Base-by-base conservation (phyloP, 2,113 vertebrate genomes). In the Oplegnathus fasciatus region DNA sequence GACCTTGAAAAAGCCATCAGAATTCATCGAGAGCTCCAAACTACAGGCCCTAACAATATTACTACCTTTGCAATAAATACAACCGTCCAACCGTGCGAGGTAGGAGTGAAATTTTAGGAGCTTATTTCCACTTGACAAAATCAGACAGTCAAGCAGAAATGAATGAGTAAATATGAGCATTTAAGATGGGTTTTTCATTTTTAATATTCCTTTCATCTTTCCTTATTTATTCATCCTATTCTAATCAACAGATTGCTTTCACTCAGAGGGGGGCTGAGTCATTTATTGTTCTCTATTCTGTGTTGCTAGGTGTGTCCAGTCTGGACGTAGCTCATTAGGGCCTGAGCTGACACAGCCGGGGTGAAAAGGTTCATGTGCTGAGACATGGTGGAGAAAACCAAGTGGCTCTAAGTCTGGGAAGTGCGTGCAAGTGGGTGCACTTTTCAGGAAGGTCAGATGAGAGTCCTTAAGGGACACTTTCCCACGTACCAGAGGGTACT, bases 381-480 rank as follows among this genome's bases (percentile, higher is more conserved):
- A 73, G 77, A 37, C 54, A 6, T 74, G 76, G 44, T 3, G 9
- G 62, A 75, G 74, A 77, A 87, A 82, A 44, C 62, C 30, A 82
- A 92, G 78, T 52, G 70, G 28, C 40, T 61, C 26, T 5, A 26
- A 60, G 61, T 74, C 44, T 13, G 71, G 50, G 61, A 80, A 32
- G 71, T 60, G 73, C 17, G 24, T 30, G 75, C 26, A 26, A 48
- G 75, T 32, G 34, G 30, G 65, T 8, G 34, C 74, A 69, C 75
- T 67, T 78, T 58, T 78, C 71, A 61, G 78, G 68, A 71, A 73
- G 87, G 88, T 85, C 89, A 74, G 69, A 34, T 20, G 3, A 87
- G 86, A 75, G 89, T 67, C 83, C 87, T 91, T 91, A 11, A 88
- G 76, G 83, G 75, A 86, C 78, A 73, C 87, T 87, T 15, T 26